Conservation (phyloP, 1,140 invertebrate genomes). For the Holotrichia oblita region DNA sequence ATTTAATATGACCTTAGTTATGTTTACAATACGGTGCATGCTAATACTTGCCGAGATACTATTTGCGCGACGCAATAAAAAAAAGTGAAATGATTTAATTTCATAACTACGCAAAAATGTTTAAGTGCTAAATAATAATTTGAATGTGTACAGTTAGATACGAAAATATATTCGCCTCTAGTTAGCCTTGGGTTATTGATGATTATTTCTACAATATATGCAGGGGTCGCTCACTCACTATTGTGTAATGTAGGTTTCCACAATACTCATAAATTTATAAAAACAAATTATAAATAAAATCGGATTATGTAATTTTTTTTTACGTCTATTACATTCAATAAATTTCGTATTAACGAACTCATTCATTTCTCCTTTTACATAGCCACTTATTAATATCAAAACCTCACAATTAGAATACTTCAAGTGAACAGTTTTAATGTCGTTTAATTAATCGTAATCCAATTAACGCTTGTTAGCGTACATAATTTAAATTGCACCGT, state of each 20-base stretch:
- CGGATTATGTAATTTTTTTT: too few relatives aligned
- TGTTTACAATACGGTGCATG: not conserved
- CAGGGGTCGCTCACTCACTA: too few relatives aligned
- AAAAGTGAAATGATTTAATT: not conserved
- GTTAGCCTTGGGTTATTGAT: too few relatives aligned
- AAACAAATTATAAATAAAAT: too few relatives aligned
- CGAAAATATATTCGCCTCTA: too few relatives aligned
- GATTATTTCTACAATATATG: too few relatives aligned
- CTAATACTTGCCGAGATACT: not conserved
- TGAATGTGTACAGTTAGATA: too few relatives aligned
- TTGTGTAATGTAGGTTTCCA: too few relatives aligned
- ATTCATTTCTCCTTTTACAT: not conserved
- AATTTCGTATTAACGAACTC: too few relatives aligned
- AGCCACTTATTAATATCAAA: not conserved
- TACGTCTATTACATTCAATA: too few relatives aligned
- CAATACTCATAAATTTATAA: too few relatives aligned
- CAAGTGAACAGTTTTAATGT: not conserved
- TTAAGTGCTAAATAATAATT: too few relatives aligned
- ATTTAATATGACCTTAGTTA: not conserved
- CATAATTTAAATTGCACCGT: not conserved
- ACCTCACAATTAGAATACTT: conserved; percentile 3
- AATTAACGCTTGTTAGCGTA: not conserved
- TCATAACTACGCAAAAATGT: not conserved
- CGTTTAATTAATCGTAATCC: not conserved
- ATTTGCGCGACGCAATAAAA: not conserved